Evolutionary conservation across 2,113 vertebrate genomes (phyloP).

Genomic region (Plecotus auritus): DNA sequence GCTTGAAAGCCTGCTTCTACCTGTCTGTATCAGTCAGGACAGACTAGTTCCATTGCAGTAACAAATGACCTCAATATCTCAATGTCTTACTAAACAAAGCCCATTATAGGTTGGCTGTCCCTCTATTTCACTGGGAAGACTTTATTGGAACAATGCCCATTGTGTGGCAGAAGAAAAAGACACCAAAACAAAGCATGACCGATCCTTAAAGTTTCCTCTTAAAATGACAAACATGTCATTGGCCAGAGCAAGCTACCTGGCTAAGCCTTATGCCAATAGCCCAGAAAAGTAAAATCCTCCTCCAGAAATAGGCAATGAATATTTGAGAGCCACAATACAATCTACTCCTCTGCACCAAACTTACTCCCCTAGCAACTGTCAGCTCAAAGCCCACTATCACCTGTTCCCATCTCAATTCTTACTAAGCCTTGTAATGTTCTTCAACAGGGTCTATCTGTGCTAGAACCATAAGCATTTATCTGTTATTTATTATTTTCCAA

Average conservation of each 20-base stretch:
- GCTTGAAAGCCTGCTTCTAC: not conserved
- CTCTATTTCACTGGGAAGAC: not conserved
- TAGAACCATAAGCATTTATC: not conserved
- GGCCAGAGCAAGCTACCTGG: not conserved
- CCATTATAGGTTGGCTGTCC: not conserved
- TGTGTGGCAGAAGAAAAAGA: not conserved
- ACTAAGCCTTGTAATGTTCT: not conserved
- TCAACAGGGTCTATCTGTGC: not conserved
- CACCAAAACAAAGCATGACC: not conserved
- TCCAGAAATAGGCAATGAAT: not conserved
- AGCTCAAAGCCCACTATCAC: not conserved
- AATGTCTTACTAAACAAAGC: not conserved
- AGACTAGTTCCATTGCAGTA: not conserved
- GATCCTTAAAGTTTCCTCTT: not conserved
- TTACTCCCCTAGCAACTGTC: not conserved
- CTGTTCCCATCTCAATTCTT: not conserved
- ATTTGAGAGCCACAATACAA: not conserved
- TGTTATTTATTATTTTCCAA: not conserved
- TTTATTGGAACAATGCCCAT: not conserved
- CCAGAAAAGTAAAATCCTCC: not conserved
- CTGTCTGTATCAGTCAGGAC: not conserved
- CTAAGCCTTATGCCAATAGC: not conserved
- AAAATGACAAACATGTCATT: not conserved
- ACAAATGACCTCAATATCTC: not conserved
- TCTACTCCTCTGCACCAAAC: not conserved